phyloP scores from a whole-genome alignment of 2,888 invertebrate species.

The Timema cristinae region DNA sequence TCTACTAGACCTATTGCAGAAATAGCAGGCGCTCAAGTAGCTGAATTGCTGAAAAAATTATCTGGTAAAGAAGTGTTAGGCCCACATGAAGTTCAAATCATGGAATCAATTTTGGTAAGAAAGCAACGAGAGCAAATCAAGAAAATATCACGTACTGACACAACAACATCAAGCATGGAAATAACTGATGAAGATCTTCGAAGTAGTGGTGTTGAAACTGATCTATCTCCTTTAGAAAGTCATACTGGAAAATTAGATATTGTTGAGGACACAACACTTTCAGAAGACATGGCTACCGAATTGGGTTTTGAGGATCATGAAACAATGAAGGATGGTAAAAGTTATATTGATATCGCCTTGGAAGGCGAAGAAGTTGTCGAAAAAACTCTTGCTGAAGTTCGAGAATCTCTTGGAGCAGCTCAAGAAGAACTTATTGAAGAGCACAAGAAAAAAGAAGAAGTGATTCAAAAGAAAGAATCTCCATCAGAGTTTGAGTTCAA shows the following conservation, averaged over 20 bases:
- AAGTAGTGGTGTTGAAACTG: slow-evolving; percentile 64
- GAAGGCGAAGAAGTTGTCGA: slow-evolving; percentile 34
- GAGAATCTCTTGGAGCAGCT: slow-evolving; percentile 65
- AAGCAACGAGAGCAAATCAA: slow-evolving; percentile 45
- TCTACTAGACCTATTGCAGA: slow-evolving; percentile 33
- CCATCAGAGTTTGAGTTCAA: slow-evolving; percentile 72
- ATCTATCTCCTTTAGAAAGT: slow-evolving; percentile 61
- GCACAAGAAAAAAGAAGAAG: slow-evolving; percentile 56
- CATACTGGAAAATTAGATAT: slow-evolving; percentile 51
- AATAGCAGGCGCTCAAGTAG: slow-evolving; percentile 42
- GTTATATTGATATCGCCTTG: neutral
- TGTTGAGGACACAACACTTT: slow-evolving; percentile 42
- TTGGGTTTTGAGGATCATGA: slow-evolving; percentile 30
- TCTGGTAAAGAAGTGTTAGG: slow-evolving; percentile 48
- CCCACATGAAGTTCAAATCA: slow-evolving; percentile 47
- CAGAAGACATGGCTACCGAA: slow-evolving; percentile 43
- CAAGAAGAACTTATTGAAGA: slow-evolving; percentile 66
- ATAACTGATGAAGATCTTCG: slow-evolving; percentile 63
- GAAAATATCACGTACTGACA: slow-evolving; percentile 46
- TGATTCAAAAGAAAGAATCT: slow-evolving; percentile 57
- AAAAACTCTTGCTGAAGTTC: slow-evolving; percentile 36
- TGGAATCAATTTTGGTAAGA: slow-evolving; percentile 50
- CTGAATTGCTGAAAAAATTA: slow-evolving; percentile 46
- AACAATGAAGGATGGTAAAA: neutral
- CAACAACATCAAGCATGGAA: slow-evolving; percentile 53